A percentile compares a stretch with the other conserved stretches of the same genome.
These are phyloP conservation scores for Planococcus citri DNA, from an alignment of 1,140 invertebrate genomes.

Conservation along the genomic window DNA sequence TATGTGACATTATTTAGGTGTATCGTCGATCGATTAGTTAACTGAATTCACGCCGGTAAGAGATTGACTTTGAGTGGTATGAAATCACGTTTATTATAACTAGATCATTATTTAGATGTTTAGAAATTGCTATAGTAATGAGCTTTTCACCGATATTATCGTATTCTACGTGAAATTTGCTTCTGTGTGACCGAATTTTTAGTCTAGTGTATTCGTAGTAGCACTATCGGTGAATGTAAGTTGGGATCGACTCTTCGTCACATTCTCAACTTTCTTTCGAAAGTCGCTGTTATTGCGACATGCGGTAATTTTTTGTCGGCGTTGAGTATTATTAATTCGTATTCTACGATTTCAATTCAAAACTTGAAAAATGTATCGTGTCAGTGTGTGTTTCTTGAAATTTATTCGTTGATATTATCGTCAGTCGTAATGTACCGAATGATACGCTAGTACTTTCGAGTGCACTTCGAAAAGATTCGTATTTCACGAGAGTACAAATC, in stretches of 20 bases:
- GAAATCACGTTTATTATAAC: background rate
- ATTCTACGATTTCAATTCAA: no score
- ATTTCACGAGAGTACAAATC: no score
- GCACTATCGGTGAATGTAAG: background rate
- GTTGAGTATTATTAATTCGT: no score
- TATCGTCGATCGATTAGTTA: background rate
- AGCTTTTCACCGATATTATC: background rate
- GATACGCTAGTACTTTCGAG: no score
- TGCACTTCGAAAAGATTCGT: no score
- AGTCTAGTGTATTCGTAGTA: background rate
- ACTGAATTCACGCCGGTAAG: background rate
- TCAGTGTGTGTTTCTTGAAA: no score
- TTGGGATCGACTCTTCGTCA: background rate
- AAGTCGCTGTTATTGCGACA: background rate
- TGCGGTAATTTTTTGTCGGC: no score
- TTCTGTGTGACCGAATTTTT: background rate
- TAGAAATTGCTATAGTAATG: background rate
- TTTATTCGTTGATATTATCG: no score
- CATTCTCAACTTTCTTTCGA: background rate
- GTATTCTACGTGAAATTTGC: no score
- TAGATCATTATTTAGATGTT: background rate
- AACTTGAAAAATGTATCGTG: no score
- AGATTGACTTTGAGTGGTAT: background rate
- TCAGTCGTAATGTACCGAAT: no score
- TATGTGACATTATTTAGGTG: background rate